A percentile compares a stretch with the other conserved stretches of the same genome.
These are phyloP conservation scores for Sceloporus undulatus DNA, from an alignment of 2,113 vertebrate genomes.

Conservation along the genomic window DNA sequence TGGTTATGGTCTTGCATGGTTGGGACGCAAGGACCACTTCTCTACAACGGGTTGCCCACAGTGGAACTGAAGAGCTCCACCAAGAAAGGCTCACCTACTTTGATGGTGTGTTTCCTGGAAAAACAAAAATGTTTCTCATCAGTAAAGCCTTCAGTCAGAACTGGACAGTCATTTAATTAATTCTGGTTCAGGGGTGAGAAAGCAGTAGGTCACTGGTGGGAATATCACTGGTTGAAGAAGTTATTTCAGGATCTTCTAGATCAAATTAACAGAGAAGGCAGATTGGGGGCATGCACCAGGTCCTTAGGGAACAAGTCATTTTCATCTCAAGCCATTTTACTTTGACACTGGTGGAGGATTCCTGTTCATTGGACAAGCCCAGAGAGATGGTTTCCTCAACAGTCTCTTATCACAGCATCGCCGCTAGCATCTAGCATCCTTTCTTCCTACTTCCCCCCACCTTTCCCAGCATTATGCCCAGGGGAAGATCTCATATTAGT, in stretches of 20 bases:
- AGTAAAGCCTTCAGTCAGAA: too few relatives aligned
- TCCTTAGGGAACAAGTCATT: slow-evolving; percentile 21
- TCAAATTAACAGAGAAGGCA: slow-evolving; percentile 56
- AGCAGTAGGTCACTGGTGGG: neutral
- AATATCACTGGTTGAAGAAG: neutral
- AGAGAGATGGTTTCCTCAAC: slow-evolving; percentile 61
- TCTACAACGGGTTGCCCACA: too few relatives aligned
- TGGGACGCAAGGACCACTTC: too few relatives aligned
- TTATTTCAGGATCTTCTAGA: neutral
- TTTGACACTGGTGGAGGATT: slow-evolving; percentile 60
- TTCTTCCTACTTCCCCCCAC: too few relatives aligned
- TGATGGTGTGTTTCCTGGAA: too few relatives aligned
- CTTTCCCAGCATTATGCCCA: too few relatives aligned
- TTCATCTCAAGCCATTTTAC: slow-evolving; percentile 45
- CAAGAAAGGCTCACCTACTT: too few relatives aligned
- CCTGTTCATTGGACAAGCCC: slow-evolving; percentile 69
- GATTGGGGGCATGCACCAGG: slow-evolving; percentile 29
- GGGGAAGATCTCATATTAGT: slow-evolving; percentile 74
- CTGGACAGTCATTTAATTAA: too few relatives aligned
- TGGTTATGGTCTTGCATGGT: too few relatives aligned
- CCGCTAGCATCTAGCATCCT: too few relatives aligned
- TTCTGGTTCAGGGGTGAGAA: slow-evolving; percentile 37
- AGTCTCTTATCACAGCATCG: slow-evolving; percentile 74
- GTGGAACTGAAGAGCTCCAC: too few relatives aligned
- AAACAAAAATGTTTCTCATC: too few relatives aligned